Evolutionary conservation across 2,113 vertebrate genomes (phyloP), one percentile per base, ranked within the genome.

Genomic region (Trogon surrucura): DNA sequence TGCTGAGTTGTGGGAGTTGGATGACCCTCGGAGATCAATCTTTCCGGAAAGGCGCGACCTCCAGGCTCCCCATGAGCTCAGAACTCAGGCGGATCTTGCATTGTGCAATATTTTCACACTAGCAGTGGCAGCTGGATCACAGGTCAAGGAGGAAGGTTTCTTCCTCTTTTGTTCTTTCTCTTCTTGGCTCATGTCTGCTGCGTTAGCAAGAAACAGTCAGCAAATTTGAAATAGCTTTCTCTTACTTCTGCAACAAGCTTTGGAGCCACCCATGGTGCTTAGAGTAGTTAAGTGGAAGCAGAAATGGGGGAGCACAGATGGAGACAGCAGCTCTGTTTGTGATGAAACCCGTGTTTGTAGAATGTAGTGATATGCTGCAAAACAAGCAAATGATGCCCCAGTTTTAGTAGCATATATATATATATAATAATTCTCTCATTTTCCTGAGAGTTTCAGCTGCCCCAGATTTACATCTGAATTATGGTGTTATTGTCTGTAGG

Each of bases 41-140:
- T 93, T 94, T 79, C 77, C 65, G 64, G 69, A 48, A 81, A 72
- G 77, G 13, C 86, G 5, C 75, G 83, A 89, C 80, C 73, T 65
- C 38, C 32, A 60, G 72, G 34, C 36, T 94, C 65, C 38, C 27
- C 66, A 54, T 95, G 95, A 95, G 86, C 92, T 95, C 94, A 95
- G 83, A 95, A 89, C 72, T 95, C 29, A 34, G 64, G 22, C 56
- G 0, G 51, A 83, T 86, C 64, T 71, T 64, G 16, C 48, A 25
- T 73, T 64, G 56, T 36, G 77, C 77, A 81, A 53, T 95, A 92
- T 95, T 95, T 97, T 41, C 69, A 75, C 72, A 36, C 53, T 1
- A 8, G 7, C 26, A 27, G 1, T 95, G 95, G 86, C 93, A 95
- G 91, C 32, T 87, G 65, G 94, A 78, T 86, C 80, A 85, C 26